Base-by-base conservation (phyloP, 2,113 vertebrate species). In the Psophia crepitans region DNA sequence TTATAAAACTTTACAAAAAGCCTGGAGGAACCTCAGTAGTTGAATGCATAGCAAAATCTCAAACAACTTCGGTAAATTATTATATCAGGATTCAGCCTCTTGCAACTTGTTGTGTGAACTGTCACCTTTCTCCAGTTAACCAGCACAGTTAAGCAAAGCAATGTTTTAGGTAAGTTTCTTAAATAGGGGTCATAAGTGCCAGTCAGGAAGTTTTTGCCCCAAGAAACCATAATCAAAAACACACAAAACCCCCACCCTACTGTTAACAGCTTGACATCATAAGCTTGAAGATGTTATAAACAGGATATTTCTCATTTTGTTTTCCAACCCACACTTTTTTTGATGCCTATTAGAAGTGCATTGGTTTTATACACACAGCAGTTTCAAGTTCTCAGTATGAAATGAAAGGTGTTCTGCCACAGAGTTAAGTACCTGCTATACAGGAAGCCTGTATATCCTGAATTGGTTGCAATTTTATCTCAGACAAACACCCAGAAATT, bases 401-500 rank as follows among this genome's bases (percentile, higher is more conserved):
- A 87, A 60, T 15, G 4, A 27, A 80, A 70, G 4, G 15, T 64
- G 21, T 28, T 61, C 5, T 87, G 19, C 18, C 8, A 17, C 20
- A 69, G 10, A 84, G 14, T 19, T 19, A 93, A 79, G 9, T 97
- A 99, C 99, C 99, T 97, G 98, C 48, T 51, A 97, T 68, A 61
- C 73, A 96, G 70, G 97, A 91, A 44, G 93, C 93, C 68, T 94
- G 96, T 26, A 98, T 94, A 44, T 97, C 98, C 96, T 98, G 98
- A 95, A 98, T 92, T 8, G 98, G 97, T 95, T 98, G 98, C 53
- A 99, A 97, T 87, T 98, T 98, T 71, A 99, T 98, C 84, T 99
- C 99, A 12, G 98, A 99, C 48, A 99, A 98, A 91, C 99, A 99
- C 24, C 98, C 98, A 70, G 99, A 99, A 95, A 99, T 98, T 96